A percentile compares a stretch with the other conserved stretches of the same genome.
Conservation (phyloP, 2,797 vertebrate species). For the Pangasius macronema region DNA sequence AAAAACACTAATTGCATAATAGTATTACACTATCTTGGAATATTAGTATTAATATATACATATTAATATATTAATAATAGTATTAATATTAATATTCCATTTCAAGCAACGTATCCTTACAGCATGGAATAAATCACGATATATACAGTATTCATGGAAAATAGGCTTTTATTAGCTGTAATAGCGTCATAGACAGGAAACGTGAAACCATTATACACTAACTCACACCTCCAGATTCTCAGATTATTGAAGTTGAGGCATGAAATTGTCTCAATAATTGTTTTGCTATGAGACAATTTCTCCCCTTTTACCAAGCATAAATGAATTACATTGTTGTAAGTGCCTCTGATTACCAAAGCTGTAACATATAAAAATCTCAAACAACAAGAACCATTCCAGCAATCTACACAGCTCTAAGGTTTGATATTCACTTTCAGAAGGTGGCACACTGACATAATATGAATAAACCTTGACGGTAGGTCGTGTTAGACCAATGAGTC, state of each 20-base stretch:
- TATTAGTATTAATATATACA: too few relatives aligned
- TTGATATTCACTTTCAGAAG: conserved; percentile 6
- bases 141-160: neutral
- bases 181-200: neutral
- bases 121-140: neutral
- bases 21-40: neutral
- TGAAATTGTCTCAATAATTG: too few relatives aligned
- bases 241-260: neutral
- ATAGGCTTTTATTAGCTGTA: neutral
- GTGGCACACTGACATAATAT: conserved; percentile 12
- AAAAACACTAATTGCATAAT: neutral
- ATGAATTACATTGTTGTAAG: neutral
- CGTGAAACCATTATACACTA: neutral
- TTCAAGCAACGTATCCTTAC: neutral
- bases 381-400: neutral
- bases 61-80: neutral
- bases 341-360: neutral
- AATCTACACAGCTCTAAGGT: neutral
- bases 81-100: neutral
- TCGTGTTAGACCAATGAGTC: conserved; percentile 25
- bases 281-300: neutral
- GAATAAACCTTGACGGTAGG: neutral
- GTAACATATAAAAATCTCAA: neutral
- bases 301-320: neutral
- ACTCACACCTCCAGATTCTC: neutral